A percentile compares a stretch with the other conserved stretches of the same genome.
phyloP scores from a whole-genome alignment of 2,113 vertebrate species.

The Apodemus speciosus region DNA sequence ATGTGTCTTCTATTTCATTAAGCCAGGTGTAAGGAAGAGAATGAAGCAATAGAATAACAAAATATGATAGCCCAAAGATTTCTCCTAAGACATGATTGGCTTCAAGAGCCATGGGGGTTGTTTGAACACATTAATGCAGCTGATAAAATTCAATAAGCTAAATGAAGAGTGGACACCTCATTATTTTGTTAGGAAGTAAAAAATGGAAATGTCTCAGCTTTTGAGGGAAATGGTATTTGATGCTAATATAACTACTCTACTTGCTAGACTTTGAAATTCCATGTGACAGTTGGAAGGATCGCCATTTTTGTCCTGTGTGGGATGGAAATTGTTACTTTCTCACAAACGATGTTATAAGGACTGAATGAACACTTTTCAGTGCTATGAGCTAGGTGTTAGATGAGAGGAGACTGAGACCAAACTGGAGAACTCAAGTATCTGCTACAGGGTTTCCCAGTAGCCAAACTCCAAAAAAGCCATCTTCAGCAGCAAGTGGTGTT shows the following conservation, averaged over 20 bases:
- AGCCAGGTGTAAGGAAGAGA: not conserved
- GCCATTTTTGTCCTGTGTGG: not conserved
- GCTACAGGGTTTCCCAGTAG: not conserved
- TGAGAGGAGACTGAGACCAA: not conserved
- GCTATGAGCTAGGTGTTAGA: not conserved
- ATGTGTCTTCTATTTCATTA: not conserved
- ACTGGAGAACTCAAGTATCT: not conserved
- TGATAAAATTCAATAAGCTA: not conserved
- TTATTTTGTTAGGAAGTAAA: not conserved
- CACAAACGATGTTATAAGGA: constrained; percentile 12
- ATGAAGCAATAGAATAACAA: not conserved
- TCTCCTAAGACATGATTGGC: not conserved
- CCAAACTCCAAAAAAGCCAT: constrained; percentile 14
- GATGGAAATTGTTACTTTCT: constrained; percentile 16
- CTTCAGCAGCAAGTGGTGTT: not conserved
- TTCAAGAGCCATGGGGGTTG: not conserved
- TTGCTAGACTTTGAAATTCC: constrained; percentile 14
- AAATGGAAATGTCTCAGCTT: not conserved
- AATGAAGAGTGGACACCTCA: not conserved
- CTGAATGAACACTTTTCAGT: not conserved
- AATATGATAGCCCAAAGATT: not conserved
- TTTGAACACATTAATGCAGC: not conserved
- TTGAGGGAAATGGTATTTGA: not conserved
- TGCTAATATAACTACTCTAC: not conserved
- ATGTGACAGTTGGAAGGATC: not conserved